These are phyloP conservation scores for Lepidocyrtoides sp. DNA, from an alignment of 2,888 invertebrate species.

Conservation along the genomic window DNA sequence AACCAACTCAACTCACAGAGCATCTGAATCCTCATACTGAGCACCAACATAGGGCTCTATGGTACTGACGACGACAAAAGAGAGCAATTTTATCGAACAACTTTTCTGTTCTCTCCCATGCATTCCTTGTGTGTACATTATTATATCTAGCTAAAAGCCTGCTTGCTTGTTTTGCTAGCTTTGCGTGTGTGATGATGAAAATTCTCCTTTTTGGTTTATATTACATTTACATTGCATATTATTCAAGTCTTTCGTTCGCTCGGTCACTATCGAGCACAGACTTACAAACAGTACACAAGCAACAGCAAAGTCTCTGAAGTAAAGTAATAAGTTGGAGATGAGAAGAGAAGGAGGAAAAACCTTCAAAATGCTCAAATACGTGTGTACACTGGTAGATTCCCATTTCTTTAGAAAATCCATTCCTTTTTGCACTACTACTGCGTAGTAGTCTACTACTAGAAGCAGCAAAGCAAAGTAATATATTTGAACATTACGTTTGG, in stretches of 20 bases:
- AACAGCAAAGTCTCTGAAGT: not conserved
- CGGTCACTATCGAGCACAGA: conserved; percentile 18
- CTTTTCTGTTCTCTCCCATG: conserved; percentile 29
- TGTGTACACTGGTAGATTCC: not conserved
- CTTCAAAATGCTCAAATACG: not conserved
- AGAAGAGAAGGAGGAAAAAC: not conserved
- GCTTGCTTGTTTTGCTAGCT: not conserved
- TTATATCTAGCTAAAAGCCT: too few species aligned
- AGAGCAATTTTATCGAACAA: conserved; percentile 71
- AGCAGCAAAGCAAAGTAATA: not conserved
- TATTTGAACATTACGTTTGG: not conserved
- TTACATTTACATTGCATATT: not conserved
- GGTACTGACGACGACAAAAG: not conserved
- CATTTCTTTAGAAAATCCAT: conserved; percentile 1
- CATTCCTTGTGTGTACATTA: too few species aligned
- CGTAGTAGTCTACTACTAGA: not conserved
- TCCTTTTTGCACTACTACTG: not conserved
- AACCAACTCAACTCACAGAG: not conserved
- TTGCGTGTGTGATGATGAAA: not conserved
- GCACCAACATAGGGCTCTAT: not conserved
- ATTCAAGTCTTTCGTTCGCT: not conserved
- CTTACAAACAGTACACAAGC: not conserved
- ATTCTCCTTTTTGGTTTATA: conserved; percentile 50
- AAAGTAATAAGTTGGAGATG: too few species aligned
- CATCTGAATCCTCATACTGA: conserved; percentile 4